Base-by-base conservation (phyloP, 2,113 vertebrate species). In the Telmatochromis sp. region DNA sequence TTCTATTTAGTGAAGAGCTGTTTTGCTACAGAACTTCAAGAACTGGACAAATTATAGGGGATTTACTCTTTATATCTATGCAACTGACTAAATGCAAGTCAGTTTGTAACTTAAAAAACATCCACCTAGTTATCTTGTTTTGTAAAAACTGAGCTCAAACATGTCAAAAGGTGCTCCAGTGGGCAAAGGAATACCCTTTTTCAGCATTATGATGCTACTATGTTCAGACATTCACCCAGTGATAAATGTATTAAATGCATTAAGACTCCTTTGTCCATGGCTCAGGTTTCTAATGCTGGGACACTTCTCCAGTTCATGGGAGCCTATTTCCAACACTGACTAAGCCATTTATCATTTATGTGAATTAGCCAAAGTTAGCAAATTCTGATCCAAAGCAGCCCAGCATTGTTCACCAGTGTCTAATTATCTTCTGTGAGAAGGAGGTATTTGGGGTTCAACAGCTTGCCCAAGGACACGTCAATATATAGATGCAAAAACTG, bases 291-390 rank as follows among this genome's bases (percentile, higher is more conserved):
- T 42, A 0, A 70, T 42, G 12, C 65, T 70, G 65, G 65, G n/a
- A 70, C 65, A 14, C 7, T 42, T 70, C 5, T 42, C 65, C 35
- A 70, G 65, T 70, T 70, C n/a, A 42, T 70, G n/a, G 35, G n/a
- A 70, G 65, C 65, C 35, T 1, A 70, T 65, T 37, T 68, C 11
- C 0, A 0, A 68, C 60, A 68, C 33, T 37, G 63, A n/a, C 3
- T 65, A 1, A 65, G 60, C 10, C 0, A 1, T 58, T 58, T 31
- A 58, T 15, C 2, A 9, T 68, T 60, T 60, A 19, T 31, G 26
- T 0, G 13, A 58, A 9, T 60, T 9, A 60, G 26, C 57, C 57
- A 42, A 23, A 23, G 14, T 73, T 73, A 28, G 21, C 9, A 26
- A 47, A 26, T 26, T 73, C 68, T 47, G 9, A 45, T 6, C 40